phyloP scores from a whole-genome alignment of 1,140 invertebrate genomes.

The Diorhabda elongata region DNA sequence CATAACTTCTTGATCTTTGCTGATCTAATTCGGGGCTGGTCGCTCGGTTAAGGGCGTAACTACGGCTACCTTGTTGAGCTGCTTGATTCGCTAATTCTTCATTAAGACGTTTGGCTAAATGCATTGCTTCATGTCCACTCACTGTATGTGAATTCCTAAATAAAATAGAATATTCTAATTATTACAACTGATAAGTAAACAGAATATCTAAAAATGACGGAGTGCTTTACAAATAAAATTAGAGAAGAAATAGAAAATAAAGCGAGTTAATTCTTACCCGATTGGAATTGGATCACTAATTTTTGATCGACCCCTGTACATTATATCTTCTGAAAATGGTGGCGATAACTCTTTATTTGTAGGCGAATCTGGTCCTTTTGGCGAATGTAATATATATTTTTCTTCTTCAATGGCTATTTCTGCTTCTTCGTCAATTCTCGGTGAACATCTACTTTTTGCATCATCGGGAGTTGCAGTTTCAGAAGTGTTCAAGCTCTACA shows the following conservation, averaged over 20 bases:
- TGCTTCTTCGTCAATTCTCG: slow-evolving; percentile 66
- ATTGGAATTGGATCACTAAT: slow-evolving; percentile 66
- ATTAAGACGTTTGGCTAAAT: slow-evolving; percentile 66
- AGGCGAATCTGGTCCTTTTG: slow-evolving; percentile 23
- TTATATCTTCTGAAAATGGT: slow-evolving; percentile 14
- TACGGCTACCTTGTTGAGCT: slow-evolving; percentile 44
- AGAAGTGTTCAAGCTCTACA: slow-evolving; percentile 41
- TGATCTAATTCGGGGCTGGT: slow-evolving; percentile 50
- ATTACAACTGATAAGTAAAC: too few species aligned
- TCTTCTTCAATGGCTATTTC: slow-evolving; percentile 46
- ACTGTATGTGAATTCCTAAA: slow-evolving; percentile 61
- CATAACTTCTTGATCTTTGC: slow-evolving; percentile 61
- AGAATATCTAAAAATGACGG: too few species aligned
- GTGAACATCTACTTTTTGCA: slow-evolving; percentile 48
- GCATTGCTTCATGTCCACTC: slow-evolving; percentile 71
- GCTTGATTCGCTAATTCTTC: slow-evolving; percentile 64
- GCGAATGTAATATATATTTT: slow-evolving; percentile 22
- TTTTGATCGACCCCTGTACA: slow-evolving; percentile 37
- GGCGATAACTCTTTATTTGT: slow-evolving; percentile 17
- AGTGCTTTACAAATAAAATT: too few species aligned
- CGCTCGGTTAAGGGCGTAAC: slow-evolving; percentile 47
- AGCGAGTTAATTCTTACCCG: slow-evolving; percentile 47
- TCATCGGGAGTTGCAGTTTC: slow-evolving; percentile 46
- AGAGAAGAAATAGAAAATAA: too few species aligned
- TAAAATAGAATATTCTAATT: too few species aligned